Evolutionary conservation across 2,888 invertebrate genomes (phyloP).

Genomic region (Eugnorisma glareosa): DNA sequence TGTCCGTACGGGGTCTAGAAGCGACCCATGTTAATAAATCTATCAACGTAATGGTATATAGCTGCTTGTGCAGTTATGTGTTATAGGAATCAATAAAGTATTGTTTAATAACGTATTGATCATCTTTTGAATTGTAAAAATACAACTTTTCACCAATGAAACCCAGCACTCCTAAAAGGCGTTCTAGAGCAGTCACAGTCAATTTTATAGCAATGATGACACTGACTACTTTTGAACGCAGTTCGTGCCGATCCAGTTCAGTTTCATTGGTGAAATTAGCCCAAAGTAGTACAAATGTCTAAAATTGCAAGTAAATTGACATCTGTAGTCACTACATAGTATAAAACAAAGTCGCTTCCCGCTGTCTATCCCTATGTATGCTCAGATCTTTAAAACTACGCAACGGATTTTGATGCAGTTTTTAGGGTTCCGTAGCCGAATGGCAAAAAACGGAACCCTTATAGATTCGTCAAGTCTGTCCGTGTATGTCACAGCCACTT

Average conservation of each 20-base stretch:
- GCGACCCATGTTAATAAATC: slow-evolving; percentile 4
- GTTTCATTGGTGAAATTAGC: not conserved
- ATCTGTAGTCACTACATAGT: too few species aligned
- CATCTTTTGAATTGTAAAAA: not conserved
- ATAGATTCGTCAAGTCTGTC: too few species aligned
- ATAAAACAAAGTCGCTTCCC: too few species aligned
- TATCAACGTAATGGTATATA: not conserved
- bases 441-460: too few species aligned
- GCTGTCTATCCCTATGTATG: too few species aligned
- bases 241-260: not conserved
- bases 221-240: not conserved
- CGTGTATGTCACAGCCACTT: too few species aligned
- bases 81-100: not conserved
- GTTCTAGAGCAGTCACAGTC: not conserved
- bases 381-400: too few species aligned
- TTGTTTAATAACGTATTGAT: not conserved
- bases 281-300: not conserved
- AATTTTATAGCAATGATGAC: not conserved
- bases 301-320: not conserved
- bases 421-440: too few species aligned
- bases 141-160: not conserved
- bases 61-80: not conserved
- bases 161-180: too few species aligned
- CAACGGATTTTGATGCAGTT: too few species aligned
- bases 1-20: slow-evolving; percentile 14